Evolutionary conservation across 2,888 invertebrate genomes (phyloP).

Genomic region (Rutpela maculata): DNA sequence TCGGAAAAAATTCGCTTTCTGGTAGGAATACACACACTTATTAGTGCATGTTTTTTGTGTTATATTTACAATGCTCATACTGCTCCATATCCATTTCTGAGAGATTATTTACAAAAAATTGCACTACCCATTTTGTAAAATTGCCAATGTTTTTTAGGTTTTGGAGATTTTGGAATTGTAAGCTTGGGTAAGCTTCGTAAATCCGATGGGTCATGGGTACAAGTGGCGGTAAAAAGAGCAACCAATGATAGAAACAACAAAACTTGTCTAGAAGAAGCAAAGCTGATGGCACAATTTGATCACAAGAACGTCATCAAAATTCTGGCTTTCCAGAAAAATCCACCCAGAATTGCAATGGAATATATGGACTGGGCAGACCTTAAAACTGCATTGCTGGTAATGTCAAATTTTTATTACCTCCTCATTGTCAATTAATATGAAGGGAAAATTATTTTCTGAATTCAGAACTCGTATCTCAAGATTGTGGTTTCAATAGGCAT

Average conservation of each 20-base stretch:
- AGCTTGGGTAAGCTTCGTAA: constrained; percentile 5
- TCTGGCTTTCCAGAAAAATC: constrained; percentile 27
- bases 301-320: constrained; percentile 47
- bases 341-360: constrained; percentile 40
- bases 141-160: constrained; percentile 7
- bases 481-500: too few species aligned
- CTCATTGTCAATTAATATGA: too few species aligned
- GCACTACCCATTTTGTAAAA: too few species aligned
- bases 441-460: too few species aligned
- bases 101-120: too few species aligned
- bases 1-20: too few species aligned
- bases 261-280: constrained; percentile 38
- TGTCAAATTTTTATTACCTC: too few species aligned
- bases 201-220: not conserved
- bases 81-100: too few species aligned
- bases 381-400: not conserved
- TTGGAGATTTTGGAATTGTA: constrained; percentile 35
- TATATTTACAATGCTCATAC: too few species aligned
- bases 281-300: constrained; percentile 32
- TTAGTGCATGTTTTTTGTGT: too few species aligned
- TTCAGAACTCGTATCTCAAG: too few species aligned
- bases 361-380: constrained; percentile 36
- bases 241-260: not conserved
- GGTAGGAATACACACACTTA: too few species aligned
- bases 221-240: constrained; percentile 37